Evolutionary conservation across 2,888 invertebrate species (phyloP).

Genomic region (Cheilosia grossa): DNA sequence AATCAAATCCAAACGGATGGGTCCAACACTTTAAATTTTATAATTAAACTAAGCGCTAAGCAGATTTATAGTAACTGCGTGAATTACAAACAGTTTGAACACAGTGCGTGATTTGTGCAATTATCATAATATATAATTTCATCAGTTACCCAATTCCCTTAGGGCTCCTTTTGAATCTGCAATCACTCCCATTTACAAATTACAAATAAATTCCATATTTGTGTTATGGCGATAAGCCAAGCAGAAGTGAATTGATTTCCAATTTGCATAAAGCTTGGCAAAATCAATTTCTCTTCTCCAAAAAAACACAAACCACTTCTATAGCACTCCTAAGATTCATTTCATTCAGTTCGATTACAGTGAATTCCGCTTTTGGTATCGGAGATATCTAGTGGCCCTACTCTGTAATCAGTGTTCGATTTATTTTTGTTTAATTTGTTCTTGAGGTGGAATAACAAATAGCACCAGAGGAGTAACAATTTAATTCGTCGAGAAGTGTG

Average conservation of each 20-base stretch:
- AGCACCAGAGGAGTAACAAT: neutral
- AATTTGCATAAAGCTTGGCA: neutral
- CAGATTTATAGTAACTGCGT: no score
- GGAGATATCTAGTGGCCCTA: neutral
- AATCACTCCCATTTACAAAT: no score
- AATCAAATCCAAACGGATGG: no score
- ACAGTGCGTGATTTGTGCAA: no score
- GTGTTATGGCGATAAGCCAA: neutral
- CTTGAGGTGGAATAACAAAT: neutral
- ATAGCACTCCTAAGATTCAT: neutral
- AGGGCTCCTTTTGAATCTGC: no score
- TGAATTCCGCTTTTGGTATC: neutral
- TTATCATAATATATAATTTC: no score
- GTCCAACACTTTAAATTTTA: no score
- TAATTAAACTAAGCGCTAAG: no score
- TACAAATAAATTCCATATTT: constrained; percentile 3
- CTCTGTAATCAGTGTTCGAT: neutral
- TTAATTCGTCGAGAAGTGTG: no score
- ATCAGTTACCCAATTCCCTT: no score
- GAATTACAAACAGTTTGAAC: no score
- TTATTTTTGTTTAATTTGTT: constrained; percentile 1
- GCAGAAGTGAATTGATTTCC: neutral
- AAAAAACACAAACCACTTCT: neutral
- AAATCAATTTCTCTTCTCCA: neutral
- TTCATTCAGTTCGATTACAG: neutral